Conservation (phyloP, 2,797 vertebrate genomes). For the Helostoma temminkii region DNA sequence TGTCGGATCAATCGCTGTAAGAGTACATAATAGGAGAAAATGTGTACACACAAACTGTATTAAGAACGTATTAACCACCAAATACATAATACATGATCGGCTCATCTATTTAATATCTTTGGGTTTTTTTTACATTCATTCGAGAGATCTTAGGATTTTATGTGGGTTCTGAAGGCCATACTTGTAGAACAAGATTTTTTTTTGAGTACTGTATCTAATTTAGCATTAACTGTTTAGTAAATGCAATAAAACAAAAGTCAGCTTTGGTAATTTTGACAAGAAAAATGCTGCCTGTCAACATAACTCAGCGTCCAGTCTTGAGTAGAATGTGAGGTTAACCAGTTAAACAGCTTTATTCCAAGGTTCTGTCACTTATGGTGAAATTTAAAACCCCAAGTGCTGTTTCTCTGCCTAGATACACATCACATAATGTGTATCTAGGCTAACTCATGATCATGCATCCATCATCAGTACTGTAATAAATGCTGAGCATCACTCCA, state of each 20-base stretch:
- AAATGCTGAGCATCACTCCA: not conserved
- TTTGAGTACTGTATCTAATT: conserved; percentile 34
- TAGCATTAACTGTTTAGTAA: conserved; percentile 37
- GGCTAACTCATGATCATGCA: conserved; percentile 25
- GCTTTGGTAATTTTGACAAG: conserved; percentile 43
- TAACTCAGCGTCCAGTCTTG: conserved; percentile 44
- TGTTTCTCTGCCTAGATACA: conserved; percentile 55
- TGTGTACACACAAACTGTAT: not conserved
- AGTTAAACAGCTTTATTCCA: conserved; percentile 46
- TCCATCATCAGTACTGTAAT: conserved; percentile 22
- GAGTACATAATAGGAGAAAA: not conserved
- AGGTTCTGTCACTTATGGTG: conserved; percentile 54
- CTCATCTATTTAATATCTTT: not conserved
- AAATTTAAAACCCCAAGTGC: conserved; percentile 58
- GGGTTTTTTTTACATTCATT: not conserved
- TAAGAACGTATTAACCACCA: not conserved
- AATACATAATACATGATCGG: not conserved
- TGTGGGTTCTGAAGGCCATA: not conserved
- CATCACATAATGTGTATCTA: conserved; percentile 45
- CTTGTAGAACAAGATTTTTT: conserved; percentile 3
- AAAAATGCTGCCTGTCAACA: conserved; percentile 60
- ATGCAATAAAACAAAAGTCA: conserved; percentile 31
- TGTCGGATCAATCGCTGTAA: conserved; percentile 10
- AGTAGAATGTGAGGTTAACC: conserved; percentile 70
- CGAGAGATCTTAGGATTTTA: conserved; percentile 44